A percentile compares a stretch with the other conserved stretches of the same genome.
Evolutionary conservation across 2,113 vertebrate genomes (phyloP).

Genomic region (Prunella fulvescens): DNA sequence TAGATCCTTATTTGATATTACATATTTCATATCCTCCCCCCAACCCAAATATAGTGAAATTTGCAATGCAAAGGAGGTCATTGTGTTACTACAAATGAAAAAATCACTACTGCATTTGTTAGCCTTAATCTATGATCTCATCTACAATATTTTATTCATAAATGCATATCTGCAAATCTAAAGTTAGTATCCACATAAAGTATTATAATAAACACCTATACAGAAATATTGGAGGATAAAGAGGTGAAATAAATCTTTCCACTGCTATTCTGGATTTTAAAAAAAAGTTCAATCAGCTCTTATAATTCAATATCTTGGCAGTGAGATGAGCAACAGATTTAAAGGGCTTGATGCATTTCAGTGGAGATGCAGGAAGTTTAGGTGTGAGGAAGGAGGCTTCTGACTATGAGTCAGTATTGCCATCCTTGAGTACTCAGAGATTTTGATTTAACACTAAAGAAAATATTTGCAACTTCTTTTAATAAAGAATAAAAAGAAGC

Average conservation of each 20-base stretch:
- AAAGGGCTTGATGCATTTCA: not conserved
- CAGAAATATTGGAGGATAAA: conserved; percentile 15
- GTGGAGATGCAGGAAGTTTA: not conserved
- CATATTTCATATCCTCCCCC: conserved; percentile 38
- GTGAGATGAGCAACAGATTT: not conserved
- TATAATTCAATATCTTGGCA: not conserved
- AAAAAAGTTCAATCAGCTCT: not conserved
- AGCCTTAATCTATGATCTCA: conserved; percentile 4
- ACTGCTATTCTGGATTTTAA: not conserved
- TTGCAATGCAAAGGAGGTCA: conserved; percentile 51
- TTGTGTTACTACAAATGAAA: conserved; percentile 48
- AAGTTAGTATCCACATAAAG: conserved; percentile 29
- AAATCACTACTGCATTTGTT: conserved; percentile 26
- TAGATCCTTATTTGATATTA: conserved; percentile 25
- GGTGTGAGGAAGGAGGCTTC: not conserved
- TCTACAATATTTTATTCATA: conserved; percentile 58
- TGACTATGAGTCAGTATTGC: not conserved
- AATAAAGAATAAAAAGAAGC: not conserved
- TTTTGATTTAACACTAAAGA: not conserved
- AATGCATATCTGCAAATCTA: conserved; percentile 7
- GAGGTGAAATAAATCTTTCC: conserved; percentile 7
- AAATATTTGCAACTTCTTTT: not conserved
- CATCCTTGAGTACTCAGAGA: not conserved
- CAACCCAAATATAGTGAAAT: conserved; percentile 18
- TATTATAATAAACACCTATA: not conserved